Percentiles rank a stretch among this genome's conserved stretches.
phyloP scores from a whole-genome alignment of 2,888 invertebrate genomes.

The Brachyptera risi region DNA sequence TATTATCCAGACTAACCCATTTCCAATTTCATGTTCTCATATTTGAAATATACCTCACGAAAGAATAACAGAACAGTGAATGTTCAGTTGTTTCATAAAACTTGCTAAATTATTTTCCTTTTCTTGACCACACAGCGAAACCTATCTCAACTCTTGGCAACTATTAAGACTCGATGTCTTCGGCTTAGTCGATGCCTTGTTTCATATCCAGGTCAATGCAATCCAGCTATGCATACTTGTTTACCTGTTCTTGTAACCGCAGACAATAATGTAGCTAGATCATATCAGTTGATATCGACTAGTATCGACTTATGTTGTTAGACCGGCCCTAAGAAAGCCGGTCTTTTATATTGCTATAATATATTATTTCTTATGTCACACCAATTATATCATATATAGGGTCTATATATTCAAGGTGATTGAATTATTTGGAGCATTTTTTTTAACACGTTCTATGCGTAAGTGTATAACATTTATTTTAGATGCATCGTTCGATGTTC shows the following conservation, averaged over 20 bases:
- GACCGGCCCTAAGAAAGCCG: neutral
- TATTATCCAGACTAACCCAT: too few relatives aligned
- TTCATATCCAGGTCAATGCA: neutral
- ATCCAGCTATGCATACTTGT: constrained; percentile 2
- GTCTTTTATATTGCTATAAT: neutral
- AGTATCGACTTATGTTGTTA: neutral
- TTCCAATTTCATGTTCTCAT: too few relatives aligned
- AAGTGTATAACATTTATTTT: neutral
- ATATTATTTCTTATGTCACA: constrained; percentile 10
- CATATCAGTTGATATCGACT: neutral
- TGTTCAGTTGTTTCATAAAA: too few relatives aligned
- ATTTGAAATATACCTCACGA: too few relatives aligned
- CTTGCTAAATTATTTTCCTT: too few relatives aligned
- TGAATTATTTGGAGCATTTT: constrained; percentile 3
- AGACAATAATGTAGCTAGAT: constrained; percentile 5
- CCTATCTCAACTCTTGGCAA: neutral
- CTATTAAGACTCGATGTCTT: neutral
- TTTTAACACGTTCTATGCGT: neutral
- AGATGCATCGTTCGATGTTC: too few relatives aligned
- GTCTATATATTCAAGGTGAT: constrained; percentile 13
- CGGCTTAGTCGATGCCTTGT: neutral
- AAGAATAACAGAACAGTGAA: too few relatives aligned
- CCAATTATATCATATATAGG: neutral
- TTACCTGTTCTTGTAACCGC: constrained; percentile 8
- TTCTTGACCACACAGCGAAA: too few relatives aligned